Evolutionary conservation across 2,113 vertebrate genomes (phyloP).

Genomic region (Morone saxatilis): DNA sequence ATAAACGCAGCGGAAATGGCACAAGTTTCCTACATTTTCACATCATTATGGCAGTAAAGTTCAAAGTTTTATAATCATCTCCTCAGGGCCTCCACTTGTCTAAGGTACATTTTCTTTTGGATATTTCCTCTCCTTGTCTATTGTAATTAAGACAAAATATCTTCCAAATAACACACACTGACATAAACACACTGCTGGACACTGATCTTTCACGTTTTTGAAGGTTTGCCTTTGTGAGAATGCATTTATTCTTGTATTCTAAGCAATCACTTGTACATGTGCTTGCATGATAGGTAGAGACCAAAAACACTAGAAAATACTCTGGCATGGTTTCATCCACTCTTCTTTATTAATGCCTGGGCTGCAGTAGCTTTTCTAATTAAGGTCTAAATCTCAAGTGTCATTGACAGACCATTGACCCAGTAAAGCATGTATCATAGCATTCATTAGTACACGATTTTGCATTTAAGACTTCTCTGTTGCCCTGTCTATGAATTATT

Average conservation of each 20-base stretch:
- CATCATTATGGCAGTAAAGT: not conserved
- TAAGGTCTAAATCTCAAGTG: not conserved
- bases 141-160: not conserved
- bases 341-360: not conserved
- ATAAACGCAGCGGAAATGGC: not conserved
- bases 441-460: constrained; percentile 6
- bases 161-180: not conserved
- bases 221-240: not conserved
- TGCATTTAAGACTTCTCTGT: constrained; percentile 1
- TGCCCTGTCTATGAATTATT: constrained; percentile 7
- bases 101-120: not conserved
- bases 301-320: not conserved
- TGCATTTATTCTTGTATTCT: not conserved
- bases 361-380: constrained; percentile 11
- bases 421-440: constrained; percentile 21
- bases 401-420: constrained; percentile 5
- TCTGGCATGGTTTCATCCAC: not conserved
- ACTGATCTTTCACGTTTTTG: not conserved
- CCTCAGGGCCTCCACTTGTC: not conserved
- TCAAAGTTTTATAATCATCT: not conserved
- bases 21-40: not conserved
- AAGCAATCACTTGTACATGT: not conserved
- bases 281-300: not conserved
- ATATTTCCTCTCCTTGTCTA: not conserved
- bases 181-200: not conserved